Base-by-base conservation (phyloP, 2,113 vertebrate species). In the Colaptes auratus region DNA sequence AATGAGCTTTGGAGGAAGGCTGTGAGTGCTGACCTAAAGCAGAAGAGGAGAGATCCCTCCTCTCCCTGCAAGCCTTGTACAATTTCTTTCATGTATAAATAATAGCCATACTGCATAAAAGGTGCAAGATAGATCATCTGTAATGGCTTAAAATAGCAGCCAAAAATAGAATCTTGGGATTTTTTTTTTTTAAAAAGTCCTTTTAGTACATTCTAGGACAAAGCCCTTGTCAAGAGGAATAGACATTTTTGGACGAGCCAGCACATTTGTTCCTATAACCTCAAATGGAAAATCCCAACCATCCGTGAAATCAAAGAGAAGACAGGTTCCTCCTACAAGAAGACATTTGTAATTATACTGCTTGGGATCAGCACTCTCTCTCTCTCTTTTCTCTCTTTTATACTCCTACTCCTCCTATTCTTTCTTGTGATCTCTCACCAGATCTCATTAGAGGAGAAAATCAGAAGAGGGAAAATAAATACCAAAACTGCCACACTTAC, bases 281-380 rank as follows among this genome's bases (percentile, higher is more conserved):
- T 94, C 75, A 95, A 96, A 91, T 86, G 90, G 81, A 90, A 97
- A 97, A 91, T 94, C 52, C 53, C 88, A 97, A 73, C 59, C 88
- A 95, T 77, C 71, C 70, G 7, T 97, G 91, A 97, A 97, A 94
- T 95, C 86, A 94, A 96, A 87, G 44, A 59, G 76, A 94, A 97
- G 80, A 85, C 55, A 88, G 27, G 35, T 88, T 93, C 83, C 81
- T 97, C 91, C 88, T 94, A 86, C 83, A 90, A 94, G 81, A 90
- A 95, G 63, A 91, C 75, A 86, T 89, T 79, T 95, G 82, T 90
- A 96, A 96, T 96, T 92, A 94, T 80, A 88, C 75, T 85, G 39
- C 76, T 96, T 91, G 61, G 55, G 44, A 91, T 92, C 67, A 94
- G 59, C 39, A 42, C 85, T 93, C 31, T 93, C 7, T 92, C 39